A percentile compares a stretch with the other conserved stretches of the same genome.
These are phyloP conservation scores for Ganaspis sp. DNA, from an alignment of 1,140 invertebrate genomes.

Conservation along the genomic window DNA sequence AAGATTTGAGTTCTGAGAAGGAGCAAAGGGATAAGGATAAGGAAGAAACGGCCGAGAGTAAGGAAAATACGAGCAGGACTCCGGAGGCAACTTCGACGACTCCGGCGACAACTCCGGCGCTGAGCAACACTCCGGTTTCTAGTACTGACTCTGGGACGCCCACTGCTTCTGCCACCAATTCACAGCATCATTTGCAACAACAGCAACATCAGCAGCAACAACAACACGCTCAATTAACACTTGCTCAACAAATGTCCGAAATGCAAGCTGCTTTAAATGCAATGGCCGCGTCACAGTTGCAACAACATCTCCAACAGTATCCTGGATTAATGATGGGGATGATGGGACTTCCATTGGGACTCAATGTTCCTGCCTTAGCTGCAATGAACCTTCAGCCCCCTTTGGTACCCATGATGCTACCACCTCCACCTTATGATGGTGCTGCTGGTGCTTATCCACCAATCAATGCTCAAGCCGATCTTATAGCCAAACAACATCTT, in stretches of 20 bases:
- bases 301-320: constrained; percentile 85
- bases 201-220: constrained; percentile 63
- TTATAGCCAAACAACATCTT: constrained; percentile 83
- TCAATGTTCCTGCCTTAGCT: constrained; percentile 88
- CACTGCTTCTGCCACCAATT: constrained; percentile 72
- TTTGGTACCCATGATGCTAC: constrained; percentile 92
- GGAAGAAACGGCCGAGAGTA: constrained; percentile 76
- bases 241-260: constrained; percentile 88
- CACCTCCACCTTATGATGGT: constrained; percentile 85
- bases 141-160: constrained; percentile 79
- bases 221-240: constrained; percentile 76
- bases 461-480: constrained; percentile 74
- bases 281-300: constrained; percentile 87
- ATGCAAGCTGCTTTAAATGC: constrained; percentile 91
- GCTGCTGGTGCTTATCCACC: constrained; percentile 76
- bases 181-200: constrained; percentile 70
- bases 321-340: constrained; percentile 79
- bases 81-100: constrained; percentile 79
- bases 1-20: constrained; percentile 68
- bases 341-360: constrained; percentile 89
- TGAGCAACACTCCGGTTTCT: constrained; percentile 78
- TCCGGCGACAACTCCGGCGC: constrained; percentile 81
- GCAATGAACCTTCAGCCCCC: constrained; percentile 93
- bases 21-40: constrained; percentile 77
- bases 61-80: constrained; percentile 70